A percentile compares a stretch with the other conserved stretches of the same genome.
These are phyloP conservation scores for Bugula neritina DNA, from an alignment of 2,888 invertebrate species.

Conservation along the genomic window DNA sequence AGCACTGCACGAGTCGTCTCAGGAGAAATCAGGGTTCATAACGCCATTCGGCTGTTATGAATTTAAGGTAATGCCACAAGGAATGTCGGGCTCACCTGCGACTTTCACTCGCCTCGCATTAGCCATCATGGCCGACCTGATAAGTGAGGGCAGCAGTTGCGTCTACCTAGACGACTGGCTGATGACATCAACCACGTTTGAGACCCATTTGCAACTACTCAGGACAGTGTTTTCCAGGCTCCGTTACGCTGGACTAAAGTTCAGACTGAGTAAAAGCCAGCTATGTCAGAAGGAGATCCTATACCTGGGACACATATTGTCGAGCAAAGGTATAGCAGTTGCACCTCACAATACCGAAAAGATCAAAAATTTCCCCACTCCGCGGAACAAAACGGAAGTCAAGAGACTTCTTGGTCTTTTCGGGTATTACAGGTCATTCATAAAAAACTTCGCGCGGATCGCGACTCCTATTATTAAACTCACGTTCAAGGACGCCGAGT, in stretches of 20 bases:
- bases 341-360: neutral
- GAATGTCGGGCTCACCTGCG: too few species aligned
- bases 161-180: neutral
- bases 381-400: neutral
- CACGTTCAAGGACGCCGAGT: neutral
- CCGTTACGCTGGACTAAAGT: neutral
- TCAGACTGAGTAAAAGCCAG: neutral
- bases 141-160: too few species aligned
- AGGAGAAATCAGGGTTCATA: too few species aligned
- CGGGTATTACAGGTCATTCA: neutral
- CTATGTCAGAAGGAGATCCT: neutral
- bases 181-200: neutral
- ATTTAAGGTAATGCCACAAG: too few species aligned
- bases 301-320: neutral
- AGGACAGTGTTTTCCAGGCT: neutral
- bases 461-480: neutral
- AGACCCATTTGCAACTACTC: neutral
- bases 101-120: too few species aligned
- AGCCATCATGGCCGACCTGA: too few species aligned
- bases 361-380: neutral
- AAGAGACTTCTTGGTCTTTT: neutral
- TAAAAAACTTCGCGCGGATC: neutral
- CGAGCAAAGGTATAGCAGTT: neutral
- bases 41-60: too few species aligned
- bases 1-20: too few species aligned